Conservation (phyloP, 2,888 invertebrate species). For the Noctua pronuba region DNA sequence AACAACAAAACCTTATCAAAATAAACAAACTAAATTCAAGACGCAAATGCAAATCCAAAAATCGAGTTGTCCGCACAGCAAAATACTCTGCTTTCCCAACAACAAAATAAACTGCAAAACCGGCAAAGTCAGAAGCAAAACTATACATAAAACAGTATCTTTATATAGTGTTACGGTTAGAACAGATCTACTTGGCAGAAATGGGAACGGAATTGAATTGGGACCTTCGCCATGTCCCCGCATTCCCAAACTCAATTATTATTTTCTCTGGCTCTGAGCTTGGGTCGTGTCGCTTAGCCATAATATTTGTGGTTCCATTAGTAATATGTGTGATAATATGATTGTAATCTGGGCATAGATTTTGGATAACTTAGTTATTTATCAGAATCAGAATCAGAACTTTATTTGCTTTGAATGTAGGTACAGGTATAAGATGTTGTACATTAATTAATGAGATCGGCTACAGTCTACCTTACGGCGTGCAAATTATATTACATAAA, state of each 20-base stretch:
- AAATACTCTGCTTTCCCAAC: conserved; percentile 4
- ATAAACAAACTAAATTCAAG: neutral
- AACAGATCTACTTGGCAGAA: conserved; percentile 70
- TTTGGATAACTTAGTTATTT: neutral
- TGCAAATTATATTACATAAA: no score
- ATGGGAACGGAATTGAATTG: conserved; percentile 73
- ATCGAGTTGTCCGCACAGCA: conserved; percentile 14
- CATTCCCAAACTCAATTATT: conserved; percentile 80
- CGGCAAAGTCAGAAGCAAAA: neutral
- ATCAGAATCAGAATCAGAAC: no score
- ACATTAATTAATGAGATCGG: no score
- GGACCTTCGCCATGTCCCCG: conserved; percentile 69
- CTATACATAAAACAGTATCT: conserved; percentile 37
- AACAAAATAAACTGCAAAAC: conserved; percentile 21
- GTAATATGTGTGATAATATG: conserved; percentile 20
- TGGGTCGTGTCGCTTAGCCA: conserved; percentile 40
- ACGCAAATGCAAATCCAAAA: conserved; percentile 9
- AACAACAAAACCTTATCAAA: neutral
- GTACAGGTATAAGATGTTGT: no score
- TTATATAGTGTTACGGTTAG: conserved; percentile 48
- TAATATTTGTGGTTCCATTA: conserved; percentile 57
- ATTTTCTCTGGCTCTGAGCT: conserved; percentile 42
- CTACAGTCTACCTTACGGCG: no score
- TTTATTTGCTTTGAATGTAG: no score
- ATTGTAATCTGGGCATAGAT: conserved; percentile 1